These are phyloP conservation scores for Silurus aristotelis DNA, from an alignment of 2,797 vertebrate genomes.

Conservation along the genomic window DNA sequence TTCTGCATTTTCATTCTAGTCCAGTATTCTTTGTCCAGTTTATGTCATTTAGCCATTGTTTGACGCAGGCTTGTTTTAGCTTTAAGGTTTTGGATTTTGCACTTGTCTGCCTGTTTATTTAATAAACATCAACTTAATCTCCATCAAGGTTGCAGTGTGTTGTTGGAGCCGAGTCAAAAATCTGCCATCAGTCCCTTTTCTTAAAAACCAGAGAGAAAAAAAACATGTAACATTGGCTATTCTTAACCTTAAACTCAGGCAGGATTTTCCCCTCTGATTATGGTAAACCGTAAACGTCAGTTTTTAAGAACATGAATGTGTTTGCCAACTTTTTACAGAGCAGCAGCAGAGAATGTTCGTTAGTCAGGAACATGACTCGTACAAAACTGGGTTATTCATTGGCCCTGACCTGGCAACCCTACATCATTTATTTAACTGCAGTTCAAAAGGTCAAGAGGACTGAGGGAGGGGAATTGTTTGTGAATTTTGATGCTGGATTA, in stretches of 20 bases:
- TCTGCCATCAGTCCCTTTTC: constrained; percentile 1
- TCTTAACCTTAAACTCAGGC: constrained; percentile 21
- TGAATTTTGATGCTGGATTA: neutral
- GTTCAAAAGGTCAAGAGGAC: constrained; percentile 22
- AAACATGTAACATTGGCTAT: constrained; percentile 8
- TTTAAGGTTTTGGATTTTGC: too few species aligned
- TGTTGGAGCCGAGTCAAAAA: neutral
- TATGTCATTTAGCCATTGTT: too few species aligned
- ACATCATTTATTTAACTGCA: constrained; percentile 29
- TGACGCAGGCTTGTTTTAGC: too few species aligned
- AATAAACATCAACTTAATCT: too few species aligned
- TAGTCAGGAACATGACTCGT: constrained; percentile 24
- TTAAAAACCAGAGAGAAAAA: neutral
- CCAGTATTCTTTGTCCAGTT: too few species aligned
- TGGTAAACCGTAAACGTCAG: constrained; percentile 22
- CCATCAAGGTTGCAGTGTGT: neutral
- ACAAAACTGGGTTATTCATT: constrained; percentile 36
- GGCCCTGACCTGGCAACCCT: constrained; percentile 32
- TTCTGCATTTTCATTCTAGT: too few species aligned
- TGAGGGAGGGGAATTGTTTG: neutral
- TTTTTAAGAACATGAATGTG: constrained; percentile 8
- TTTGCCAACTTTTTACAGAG: neutral
- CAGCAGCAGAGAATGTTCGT: constrained; percentile 6
- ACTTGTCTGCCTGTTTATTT: too few species aligned
- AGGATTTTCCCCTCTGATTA: constrained; percentile 35